Evolutionary conservation across 1,140 invertebrate genomes (phyloP).

Genomic region (Drosophila pseudoobscura): DNA sequence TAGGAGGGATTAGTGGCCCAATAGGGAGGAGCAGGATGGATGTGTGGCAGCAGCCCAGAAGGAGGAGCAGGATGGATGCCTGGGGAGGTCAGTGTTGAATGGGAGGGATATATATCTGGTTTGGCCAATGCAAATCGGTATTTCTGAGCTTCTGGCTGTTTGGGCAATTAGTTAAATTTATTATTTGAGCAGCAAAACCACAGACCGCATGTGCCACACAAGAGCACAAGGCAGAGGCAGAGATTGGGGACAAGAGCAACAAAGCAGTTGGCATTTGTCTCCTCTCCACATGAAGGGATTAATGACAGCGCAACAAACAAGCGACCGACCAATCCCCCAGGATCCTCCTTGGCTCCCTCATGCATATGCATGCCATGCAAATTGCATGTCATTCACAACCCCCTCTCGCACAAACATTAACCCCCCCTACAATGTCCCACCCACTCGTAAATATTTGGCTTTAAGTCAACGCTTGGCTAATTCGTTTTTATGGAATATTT

Average conservation of each 20-base stretch:
- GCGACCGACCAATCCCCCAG: conserved; percentile 26
- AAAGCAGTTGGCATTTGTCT: conserved; percentile 77
- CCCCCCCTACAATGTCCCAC: not conserved
- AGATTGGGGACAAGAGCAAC: conserved; percentile 14
- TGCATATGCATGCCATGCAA: conserved; percentile 40
- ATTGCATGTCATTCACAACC: conserved; percentile 47
- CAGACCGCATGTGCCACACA: conserved; percentile 55
- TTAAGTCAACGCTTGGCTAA: conserved; percentile 62
- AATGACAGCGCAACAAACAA: conserved; percentile 69
- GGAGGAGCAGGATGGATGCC: conserved; percentile 21
- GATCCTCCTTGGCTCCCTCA: conserved; percentile 6
- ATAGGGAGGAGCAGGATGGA: conserved; percentile 20
- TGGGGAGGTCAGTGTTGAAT: not conserved
- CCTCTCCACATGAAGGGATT: conserved; percentile 68
- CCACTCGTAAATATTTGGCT: conserved; percentile 56
- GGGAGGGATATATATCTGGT: conserved; percentile 6
- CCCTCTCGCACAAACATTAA: not conserved
- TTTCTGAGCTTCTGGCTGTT: conserved; percentile 23
- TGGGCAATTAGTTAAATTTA: conserved; percentile 78
- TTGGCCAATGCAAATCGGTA: conserved; percentile 44
- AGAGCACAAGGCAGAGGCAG: not conserved
- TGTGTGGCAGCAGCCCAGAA: conserved; percentile 21
- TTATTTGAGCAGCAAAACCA: conserved; percentile 71
- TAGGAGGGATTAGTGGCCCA: conserved; percentile 36
- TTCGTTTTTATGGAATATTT: conserved; percentile 75